Evolutionary conservation across 1,140 invertebrate genomes (phyloP), one percentile per base, ranked within the genome.

Genomic region (Trachymyrmex septentrionalis): DNA sequence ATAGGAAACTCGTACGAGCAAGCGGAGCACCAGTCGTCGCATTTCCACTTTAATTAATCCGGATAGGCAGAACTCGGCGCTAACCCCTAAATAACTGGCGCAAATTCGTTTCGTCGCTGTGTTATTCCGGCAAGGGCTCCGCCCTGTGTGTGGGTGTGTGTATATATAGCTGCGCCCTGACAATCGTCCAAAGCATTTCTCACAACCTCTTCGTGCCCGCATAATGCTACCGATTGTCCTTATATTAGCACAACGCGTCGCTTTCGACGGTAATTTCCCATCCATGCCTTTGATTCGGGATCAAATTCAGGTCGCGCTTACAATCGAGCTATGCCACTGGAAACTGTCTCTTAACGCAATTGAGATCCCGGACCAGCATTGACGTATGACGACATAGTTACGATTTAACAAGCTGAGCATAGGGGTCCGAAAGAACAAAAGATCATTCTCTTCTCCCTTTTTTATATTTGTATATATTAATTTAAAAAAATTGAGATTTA

Each of bases 221-320:
- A 90, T 90, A 85, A 90, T 90, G 27, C 63, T 85, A 30, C 50
- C 88, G 55, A 67, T 87, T 87, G 85, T 90, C 88, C 85, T 87
- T 87, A 69, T 85, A 90, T 89, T 78, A 69, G 77, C 88, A 21
- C 66, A 78, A 57, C 66, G 73, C 50, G 50, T 75, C 64, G 69
- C 77, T 87, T 85, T 77, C 67, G 71, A 87, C 88, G 86, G 63
- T 85, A 85, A 87, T 80, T 76, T 38, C 30, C 66, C 75, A 73
- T 86, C 1, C 38, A 19, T 27, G 53, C 71, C 77, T 64, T 86
- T 69, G 63, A 69, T 71, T 55, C 48, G 24, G 12, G 7, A 59
- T 71, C 86, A 55, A 89, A 89, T 59, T 30, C 67, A 72, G 55
- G 55, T 3, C 80, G 27, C 24, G 55, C 57, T 82, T 73, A 72